Base-by-base conservation (phyloP, 2,113 vertebrate species). In the Sinocyclocheilus maitianheensis region DNA sequence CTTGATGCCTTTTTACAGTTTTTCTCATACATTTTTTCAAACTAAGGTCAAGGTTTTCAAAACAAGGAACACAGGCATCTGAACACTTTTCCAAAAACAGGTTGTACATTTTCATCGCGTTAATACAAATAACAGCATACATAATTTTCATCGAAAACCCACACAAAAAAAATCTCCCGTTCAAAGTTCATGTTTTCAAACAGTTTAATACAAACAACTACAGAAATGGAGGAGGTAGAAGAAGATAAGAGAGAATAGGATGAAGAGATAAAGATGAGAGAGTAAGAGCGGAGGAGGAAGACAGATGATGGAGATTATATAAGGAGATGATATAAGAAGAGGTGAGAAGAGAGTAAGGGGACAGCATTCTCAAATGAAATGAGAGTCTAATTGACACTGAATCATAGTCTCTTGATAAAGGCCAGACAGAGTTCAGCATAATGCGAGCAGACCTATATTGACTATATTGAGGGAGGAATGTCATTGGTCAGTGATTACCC, bases 361-460 rank as follows among this genome's bases (percentile, higher is more conserved):
- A 53, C 80, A 62, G 11, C 55, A 48, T 46, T 82, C 46, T 71
- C n/a, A 82, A 65, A 53, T 82, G 43, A 82, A 22, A 60, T 74
- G 34, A 74, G 81, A 40, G 10, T 55, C 46, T 83, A 72, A 83
- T 71, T 83, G 48, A 81, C 81, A 55, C 65, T 40, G 20, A 72
- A 26, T 83, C 65, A 37, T 20, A 20, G 81, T 67, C 9, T 81
- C 4, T 81, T 81, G n/a, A 51, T 65, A 67, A 24, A 65, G 43
- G 43, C 62, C 43, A 65, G 58, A 48, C 79, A 67, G 79, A 24
- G 48, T 77, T 48, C 20, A 12, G 7, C 26, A 26, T 65, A 79
- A 77, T 60, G 62, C n/a, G 71, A 11, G 71, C 34, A 24, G 14
- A 30, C 53, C 60, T 77, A 30, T 67, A 30, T 43, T 22, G 13